Evolutionary conservation across 2,113 vertebrate species (phyloP), one percentile per base, ranked within the genome.

Genomic region (Myodes glareolus): DNA sequence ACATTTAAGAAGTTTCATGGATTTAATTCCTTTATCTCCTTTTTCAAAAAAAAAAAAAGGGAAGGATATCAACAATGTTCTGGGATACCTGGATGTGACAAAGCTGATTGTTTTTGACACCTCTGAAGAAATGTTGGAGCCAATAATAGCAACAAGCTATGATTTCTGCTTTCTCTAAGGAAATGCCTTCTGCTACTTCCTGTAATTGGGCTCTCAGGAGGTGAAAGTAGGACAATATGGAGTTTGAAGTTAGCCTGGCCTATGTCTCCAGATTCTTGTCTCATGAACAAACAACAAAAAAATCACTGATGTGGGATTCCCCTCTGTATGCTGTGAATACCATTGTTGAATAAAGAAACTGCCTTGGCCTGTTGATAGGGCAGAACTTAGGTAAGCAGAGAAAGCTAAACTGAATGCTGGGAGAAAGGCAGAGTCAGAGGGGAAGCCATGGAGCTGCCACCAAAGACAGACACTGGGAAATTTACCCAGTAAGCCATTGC

Each of bases 81-180:
- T 90, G 67, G 67, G 27, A 27, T 52, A 31, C 36, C 31, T 70
- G 72, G 29, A 11, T 75, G 19, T 29, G 33, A 65, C 47, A 78
- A 58, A 87, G 4, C 7, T 52, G 36, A 39, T 70, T 58, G 19
- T 25, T 61, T 91, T 78, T 94, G 27, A 42, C 45, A 33, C 0
- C 55, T 95, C 78, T 78, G 16, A 50, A 91, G 58, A 72, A 88
- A 94, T 88, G 80, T 70, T 55, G 33, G 72, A 93, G 65, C 68
- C 23, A 61, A n/a, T 31, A 36, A 19, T 19, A 0, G 33, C 45
- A 58, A 42, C 4, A 31, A 72, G 47, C 13, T 77, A 29, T 45
- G 52, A 23, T 55, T 65, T 3, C 36, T 55, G 36, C 67, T 23
- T 65, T 67, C 50, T 86, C 73, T 68, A n/a, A 58, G 39, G 67